These are phyloP conservation scores for Amphiprion percula DNA, from an alignment of 2,113 vertebrate genomes.

Conservation along the genomic window DNA sequence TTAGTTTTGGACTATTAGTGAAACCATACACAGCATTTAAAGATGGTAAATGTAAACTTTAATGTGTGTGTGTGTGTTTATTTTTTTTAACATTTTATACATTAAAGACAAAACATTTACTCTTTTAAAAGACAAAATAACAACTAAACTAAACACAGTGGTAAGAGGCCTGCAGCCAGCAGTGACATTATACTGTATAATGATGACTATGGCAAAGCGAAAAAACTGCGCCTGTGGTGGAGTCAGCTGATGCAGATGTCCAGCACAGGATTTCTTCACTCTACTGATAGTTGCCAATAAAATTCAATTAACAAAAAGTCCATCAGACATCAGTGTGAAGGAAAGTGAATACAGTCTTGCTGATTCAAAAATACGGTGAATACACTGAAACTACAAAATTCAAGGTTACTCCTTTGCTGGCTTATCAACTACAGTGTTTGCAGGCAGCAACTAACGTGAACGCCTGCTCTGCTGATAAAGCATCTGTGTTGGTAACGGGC, in stretches of 20 bases:
- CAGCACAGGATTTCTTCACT: neutral
- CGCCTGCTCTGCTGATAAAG: neutral
- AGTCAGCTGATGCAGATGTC: neutral
- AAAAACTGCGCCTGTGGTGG: neutral
- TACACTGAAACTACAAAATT: neutral
- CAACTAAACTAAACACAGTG: neutral
- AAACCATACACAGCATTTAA: too few species aligned
- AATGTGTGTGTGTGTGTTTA: too few species aligned
- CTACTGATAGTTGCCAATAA: neutral
- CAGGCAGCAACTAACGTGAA: neutral
- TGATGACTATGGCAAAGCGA: neutral
- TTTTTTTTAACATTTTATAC: too few species aligned
- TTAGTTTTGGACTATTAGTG: too few species aligned
- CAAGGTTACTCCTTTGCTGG: neutral
- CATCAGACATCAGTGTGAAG: too few species aligned
- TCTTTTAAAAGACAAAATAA: too few species aligned
- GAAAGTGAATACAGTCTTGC: too few species aligned
- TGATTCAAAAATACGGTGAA: too few species aligned
- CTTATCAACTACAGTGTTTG: neutral
- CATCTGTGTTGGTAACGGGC: neutral
- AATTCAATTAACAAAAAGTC: too few species aligned
- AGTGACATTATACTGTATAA: neutral
- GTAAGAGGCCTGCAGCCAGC: neutral
- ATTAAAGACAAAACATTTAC: too few species aligned
- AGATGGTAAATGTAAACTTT: too few species aligned